These are phyloP conservation scores for Miltochrista miniata DNA, from an alignment of 2,888 invertebrate species.

Conservation along the genomic window DNA sequence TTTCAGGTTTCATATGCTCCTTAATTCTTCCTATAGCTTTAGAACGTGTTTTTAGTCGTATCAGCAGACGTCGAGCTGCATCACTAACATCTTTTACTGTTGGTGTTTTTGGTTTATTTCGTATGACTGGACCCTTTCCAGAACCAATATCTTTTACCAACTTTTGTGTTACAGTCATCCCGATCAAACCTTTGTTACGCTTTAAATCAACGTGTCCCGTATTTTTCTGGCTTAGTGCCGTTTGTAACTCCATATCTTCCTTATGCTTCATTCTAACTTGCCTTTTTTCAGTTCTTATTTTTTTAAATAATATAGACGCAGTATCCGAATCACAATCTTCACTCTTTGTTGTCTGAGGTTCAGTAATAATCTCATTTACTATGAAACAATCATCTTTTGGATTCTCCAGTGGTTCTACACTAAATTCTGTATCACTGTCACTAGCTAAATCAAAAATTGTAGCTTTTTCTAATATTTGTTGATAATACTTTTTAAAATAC, in stretches of 20 bases:
- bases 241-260: conserved; percentile 25
- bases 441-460: conserved; percentile 2
- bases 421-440: conserved; percentile 19
- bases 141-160: background rate
- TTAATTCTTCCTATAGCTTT: background rate
- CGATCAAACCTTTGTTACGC: conserved; percentile 51
- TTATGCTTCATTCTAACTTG: conserved; percentile 3
- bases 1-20: background rate
- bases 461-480: conserved; percentile 19
- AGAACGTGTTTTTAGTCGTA: background rate
- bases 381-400: conserved; percentile 29
- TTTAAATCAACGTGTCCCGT: conserved; percentile 43
- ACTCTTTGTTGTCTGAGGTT: background rate
- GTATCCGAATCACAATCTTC: background rate
- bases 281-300: conserved; percentile 4
- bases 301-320: background rate
- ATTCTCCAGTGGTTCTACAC: conserved; percentile 12
- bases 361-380: conserved; percentile 14
- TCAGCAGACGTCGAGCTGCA: no score
- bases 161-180: conserved; percentile 43
- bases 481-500: conserved; percentile 31
- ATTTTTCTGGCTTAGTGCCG: conserved; percentile 27
- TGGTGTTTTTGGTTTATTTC: background rate
- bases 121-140: background rate
- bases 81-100: background rate